Evolutionary conservation across 2,888 invertebrate species (phyloP).

Genomic region (Drosophila nigricruria): DNA sequence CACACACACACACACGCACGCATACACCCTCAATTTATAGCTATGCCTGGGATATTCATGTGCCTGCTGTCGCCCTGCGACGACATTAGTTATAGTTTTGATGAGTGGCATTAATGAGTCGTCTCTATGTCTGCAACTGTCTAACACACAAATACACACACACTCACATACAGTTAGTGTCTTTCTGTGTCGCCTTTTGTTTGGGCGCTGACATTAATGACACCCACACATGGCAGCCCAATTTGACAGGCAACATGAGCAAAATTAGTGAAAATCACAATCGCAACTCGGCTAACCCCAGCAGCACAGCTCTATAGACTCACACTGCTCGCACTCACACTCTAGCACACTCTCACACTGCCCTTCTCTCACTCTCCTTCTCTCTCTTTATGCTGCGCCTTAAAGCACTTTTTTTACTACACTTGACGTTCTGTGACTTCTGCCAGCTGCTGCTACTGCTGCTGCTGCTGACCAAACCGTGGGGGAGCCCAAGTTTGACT

Average conservation of each 20-base stretch:
- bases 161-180: slow-evolving; percentile 30
- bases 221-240: slow-evolving; percentile 77
- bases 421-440: slow-evolving; percentile 49
- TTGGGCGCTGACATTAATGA: slow-evolving; percentile 69
- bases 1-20: slow-evolving; percentile 3
- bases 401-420: slow-evolving; percentile 19
- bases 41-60: slow-evolving; percentile 74
- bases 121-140: slow-evolving; percentile 74
- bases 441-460: slow-evolving; percentile 42
- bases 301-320: neutral
- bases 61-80: slow-evolving; percentile 26
- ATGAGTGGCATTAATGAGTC: slow-evolving; percentile 80
- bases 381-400: slow-evolving; percentile 22
- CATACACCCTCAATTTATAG: slow-evolving; percentile 60
- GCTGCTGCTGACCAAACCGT: slow-evolving; percentile 67
- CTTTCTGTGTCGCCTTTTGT: slow-evolving; percentile 47
- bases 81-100: slow-evolving; percentile 78
- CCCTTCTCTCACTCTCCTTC: slow-evolving; percentile 19
- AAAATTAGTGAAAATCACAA: slow-evolving; percentile 77
- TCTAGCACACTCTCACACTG: neutral
- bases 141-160: slow-evolving; percentile 27
- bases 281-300: slow-evolving; percentile 47
- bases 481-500: neutral
- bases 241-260: slow-evolving; percentile 77
- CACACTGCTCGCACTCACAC: neutral